Conservation (phyloP, 2,113 vertebrate species). For the Cheilinus undulatus region DNA sequence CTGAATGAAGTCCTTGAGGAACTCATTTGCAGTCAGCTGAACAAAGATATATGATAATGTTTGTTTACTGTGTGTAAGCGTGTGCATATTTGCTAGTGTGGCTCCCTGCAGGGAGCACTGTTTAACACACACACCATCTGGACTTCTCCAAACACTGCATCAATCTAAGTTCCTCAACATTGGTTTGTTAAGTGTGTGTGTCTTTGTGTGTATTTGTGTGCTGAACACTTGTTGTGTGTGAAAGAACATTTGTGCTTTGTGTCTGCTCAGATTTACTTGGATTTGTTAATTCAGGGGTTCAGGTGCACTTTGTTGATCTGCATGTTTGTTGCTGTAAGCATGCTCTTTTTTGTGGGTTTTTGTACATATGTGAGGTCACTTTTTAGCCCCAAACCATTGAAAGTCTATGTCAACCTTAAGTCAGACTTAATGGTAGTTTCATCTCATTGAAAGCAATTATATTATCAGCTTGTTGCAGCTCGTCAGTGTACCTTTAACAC, state of each 20-base stretch:
- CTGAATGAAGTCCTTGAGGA: conserved; percentile 61
- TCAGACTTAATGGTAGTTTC: too few species aligned
- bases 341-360: not conserved
- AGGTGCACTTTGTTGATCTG: not conserved
- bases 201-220: conserved; percentile 13
- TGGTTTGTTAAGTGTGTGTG: conserved; percentile 26
- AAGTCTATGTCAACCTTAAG: not conserved
- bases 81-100: conserved; percentile 37
- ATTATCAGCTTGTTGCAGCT: too few species aligned
- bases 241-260: too few species aligned
- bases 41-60: conserved; percentile 75
- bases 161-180: conserved; percentile 53
- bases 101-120: conserved; percentile 64
- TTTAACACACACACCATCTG: conserved; percentile 75
- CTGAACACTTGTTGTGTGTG: not conserved
- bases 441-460: too few species aligned
- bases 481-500: too few species aligned
- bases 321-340: conserved; percentile 1
- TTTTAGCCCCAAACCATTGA: not conserved
- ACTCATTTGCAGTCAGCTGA: conserved; percentile 62
- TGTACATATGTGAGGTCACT: not conserved
- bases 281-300: not conserved
- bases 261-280: not conserved
- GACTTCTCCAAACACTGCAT: conserved; percentile 69
- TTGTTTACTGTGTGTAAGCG: conserved; percentile 60